Conservation (phyloP, 1,140 invertebrate genomes). For the Pteromalus puparum region DNA sequence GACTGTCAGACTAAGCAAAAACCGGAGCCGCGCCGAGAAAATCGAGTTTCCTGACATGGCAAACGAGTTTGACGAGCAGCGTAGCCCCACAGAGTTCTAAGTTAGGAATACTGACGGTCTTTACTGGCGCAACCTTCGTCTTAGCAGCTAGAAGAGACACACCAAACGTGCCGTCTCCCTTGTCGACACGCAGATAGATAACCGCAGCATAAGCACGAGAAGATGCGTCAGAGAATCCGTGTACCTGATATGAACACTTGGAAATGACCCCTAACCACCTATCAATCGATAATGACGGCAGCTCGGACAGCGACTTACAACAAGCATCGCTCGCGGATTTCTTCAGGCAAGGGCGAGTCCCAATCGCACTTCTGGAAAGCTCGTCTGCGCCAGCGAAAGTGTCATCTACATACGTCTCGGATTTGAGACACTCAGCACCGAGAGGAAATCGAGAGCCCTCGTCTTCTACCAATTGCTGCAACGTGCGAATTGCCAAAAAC, state of each 20-base stretch:
- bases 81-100: conserved; percentile 58
- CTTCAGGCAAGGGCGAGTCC: conserved; percentile 58
- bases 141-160: too few relatives aligned
- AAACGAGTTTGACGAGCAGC: conserved; percentile 35
- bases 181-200: too few relatives aligned
- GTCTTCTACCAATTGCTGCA: too few relatives aligned
- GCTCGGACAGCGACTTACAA: too few relatives aligned
- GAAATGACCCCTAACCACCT: conserved; percentile 48
- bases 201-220: conserved; percentile 48
- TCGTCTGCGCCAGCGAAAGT: background rate
- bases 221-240: conserved; percentile 57
- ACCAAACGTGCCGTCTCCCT: too few relatives aligned
- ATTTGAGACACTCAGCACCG: background rate
- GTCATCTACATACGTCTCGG: conserved; percentile 40
- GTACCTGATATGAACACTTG: conserved; percentile 27
- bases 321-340: conserved; percentile 26
- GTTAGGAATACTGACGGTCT: conserved; percentile 58
- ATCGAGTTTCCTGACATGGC: conserved; percentile 21
- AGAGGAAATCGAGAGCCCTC: too few relatives aligned
- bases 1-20: conserved; percentile 63
- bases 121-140: conserved; percentile 57
- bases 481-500: too few relatives aligned
- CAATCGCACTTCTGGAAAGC: conserved; percentile 52
- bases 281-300: background rate
- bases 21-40: too few relatives aligned